Evolutionary conservation across 2,113 vertebrate genomes (phyloP).

Genomic region (Oryzias javanicus): DNA sequence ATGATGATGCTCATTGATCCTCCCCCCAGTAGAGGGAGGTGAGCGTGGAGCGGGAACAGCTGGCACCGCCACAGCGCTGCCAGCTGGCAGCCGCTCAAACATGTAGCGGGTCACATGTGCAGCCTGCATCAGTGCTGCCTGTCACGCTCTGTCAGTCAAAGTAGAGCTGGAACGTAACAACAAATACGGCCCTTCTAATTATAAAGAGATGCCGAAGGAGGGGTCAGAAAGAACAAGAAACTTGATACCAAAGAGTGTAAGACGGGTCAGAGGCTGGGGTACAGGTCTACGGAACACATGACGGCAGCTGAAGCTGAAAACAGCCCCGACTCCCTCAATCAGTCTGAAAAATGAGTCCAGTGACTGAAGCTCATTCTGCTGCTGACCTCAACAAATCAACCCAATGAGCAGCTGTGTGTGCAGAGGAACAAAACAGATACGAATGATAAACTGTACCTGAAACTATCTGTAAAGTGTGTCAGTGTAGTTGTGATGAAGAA

Average conservation of each 20-base stretch:
- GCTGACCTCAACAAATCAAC: no score
- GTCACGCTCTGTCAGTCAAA: constrained; percentile 27
- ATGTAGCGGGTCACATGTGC: constrained; percentile 36
- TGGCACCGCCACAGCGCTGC: constrained; percentile 8
- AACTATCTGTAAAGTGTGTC: no score
- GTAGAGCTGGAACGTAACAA: constrained; percentile 13
- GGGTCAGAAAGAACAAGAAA: constrained; percentile 29
- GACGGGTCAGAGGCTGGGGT: constrained; percentile 2
- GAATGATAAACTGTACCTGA: no score
- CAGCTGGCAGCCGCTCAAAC: constrained; percentile 32
- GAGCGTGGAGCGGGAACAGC: constrained; percentile 31
- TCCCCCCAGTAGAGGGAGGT: constrained; percentile 8
- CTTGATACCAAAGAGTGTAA: neutral
- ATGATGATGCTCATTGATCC: constrained; percentile 32
- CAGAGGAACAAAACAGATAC: no score
- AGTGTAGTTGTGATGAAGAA: no score
- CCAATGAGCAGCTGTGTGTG: no score
- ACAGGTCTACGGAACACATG: neutral
- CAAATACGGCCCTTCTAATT: constrained; percentile 29
- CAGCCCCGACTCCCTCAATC: no score
- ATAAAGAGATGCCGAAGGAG: constrained; percentile 40
- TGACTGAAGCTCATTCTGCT: no score
- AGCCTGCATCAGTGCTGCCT: constrained; percentile 22
- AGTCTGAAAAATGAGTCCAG: no score
- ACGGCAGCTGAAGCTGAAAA: constrained; percentile 5